Base-by-base conservation (phyloP, 2,888 invertebrate species). In the Andrena haemorrhoa region DNA sequence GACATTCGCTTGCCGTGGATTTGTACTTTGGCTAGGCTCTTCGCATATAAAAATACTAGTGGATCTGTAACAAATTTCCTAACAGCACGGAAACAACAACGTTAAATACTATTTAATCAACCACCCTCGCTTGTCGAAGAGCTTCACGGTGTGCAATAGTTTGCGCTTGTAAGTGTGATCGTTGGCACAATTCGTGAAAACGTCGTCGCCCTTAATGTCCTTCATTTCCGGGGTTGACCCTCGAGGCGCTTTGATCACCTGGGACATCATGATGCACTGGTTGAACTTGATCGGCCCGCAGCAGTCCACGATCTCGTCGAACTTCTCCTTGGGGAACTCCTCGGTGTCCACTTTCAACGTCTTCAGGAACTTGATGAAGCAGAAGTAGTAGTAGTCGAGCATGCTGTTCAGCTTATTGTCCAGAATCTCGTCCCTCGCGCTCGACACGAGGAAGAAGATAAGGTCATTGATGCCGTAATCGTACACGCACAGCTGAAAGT, bases 231-330 rank as follows among this genome's bases (percentile, higher is more conserved):
- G 90, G 0, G 89, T 88, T 1, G 75, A 79, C 0, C 89, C 92
- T 2, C 90, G 89, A 1, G 90, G 86, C 0, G 93, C 92, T 71
- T 93, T 92, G n/a, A 94, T 93, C 26, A 94, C 93, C 77, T 92
- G 93, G 3, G 89, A 85, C 94, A 94, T 94, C 91, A 93, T 92
- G 7, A 93, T 68, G 53, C 92, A 92, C 70, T 94, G 93, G 6
- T 84, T 89, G 51, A 94, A 91, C 72, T 89, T 92, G 0, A 86
- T 23, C 0, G 92, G 91, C 0, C 90, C 92, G 26, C 89, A 91
- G n/a, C 87, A 81, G n/a, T 90, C 85, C 12, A 94, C 41, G 29
- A 89, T 79, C 12, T 85, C 74, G 29, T 91, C 82, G 20, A 92
- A 92, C 29, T 89, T 87, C 4, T 86, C 75, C 31, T 89, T 89